Evolutionary conservation across 2,888 invertebrate genomes (phyloP).

Genomic region (Drosophila acutilabella): DNA sequence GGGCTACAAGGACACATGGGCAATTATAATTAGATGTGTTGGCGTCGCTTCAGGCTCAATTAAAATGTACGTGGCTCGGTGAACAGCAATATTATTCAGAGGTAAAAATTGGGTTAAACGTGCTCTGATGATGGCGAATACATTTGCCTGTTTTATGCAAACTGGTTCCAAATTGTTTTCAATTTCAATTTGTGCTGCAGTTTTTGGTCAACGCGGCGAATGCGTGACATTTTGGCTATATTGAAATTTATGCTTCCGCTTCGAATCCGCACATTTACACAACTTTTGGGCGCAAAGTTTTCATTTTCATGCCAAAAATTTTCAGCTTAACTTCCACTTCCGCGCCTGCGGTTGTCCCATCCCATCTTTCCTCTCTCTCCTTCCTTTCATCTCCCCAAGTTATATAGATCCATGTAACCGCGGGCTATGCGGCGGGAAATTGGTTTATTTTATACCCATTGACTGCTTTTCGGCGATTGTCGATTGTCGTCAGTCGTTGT

Average conservation of each 20-base stretch:
- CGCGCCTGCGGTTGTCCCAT: conserved; percentile 52
- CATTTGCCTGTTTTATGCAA: conserved; percentile 26
- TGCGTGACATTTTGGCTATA: conserved; percentile 71
- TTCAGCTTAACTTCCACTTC: conserved; percentile 50
- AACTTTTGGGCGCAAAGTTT: conserved; percentile 61
- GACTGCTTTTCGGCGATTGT: conserved; percentile 42
- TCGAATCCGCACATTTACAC: conserved; percentile 62
- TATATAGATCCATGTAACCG: conserved; percentile 39
- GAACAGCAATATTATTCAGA: conserved; percentile 29
- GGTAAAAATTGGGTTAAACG: conserved; percentile 75
- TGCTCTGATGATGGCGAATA: conserved; percentile 31
- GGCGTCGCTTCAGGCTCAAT: conserved; percentile 62
- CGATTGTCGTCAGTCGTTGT: not conserved
- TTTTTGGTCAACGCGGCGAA: conserved; percentile 54
- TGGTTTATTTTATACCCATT: conserved; percentile 77
- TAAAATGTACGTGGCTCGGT: conserved; percentile 64
- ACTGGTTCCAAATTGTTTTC: conserved; percentile 63
- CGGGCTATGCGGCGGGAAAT: conserved; percentile 70
- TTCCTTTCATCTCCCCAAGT: not conserved
- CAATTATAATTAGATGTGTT: conserved; percentile 77
- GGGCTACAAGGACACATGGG: conserved; percentile 35
- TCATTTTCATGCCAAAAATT: conserved; percentile 63
- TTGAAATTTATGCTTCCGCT: conserved; percentile 78
- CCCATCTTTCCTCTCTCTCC: conserved; percentile 1
- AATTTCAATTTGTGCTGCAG: conserved; percentile 69